Base-by-base conservation (phyloP, 2,113 vertebrate genomes). In the Salminus brasiliensis region DNA sequence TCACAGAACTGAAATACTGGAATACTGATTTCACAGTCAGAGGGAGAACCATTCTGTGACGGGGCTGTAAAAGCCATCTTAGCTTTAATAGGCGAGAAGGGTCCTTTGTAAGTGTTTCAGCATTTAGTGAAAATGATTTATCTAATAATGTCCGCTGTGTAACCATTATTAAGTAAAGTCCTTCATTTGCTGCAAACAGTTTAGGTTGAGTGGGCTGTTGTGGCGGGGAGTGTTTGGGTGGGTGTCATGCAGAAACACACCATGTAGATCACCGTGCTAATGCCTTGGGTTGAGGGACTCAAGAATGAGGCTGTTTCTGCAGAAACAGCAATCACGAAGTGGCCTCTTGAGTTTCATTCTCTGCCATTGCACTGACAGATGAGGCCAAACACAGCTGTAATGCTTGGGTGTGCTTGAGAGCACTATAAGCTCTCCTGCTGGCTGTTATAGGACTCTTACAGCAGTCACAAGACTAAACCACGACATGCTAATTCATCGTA, bases 281-380 rank as follows among this genome's bases (percentile, higher is more conserved):
- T 63, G 62, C 62, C 1, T 39, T 36, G 7, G 30, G 47, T 34
- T 63, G 30, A 63, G 62, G 12, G 62, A 23, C 10, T 12, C 47
- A 43, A 65, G 69, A 79, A 63, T 62, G 68, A 72, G 21, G 8
- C 34, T 5, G 81, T 81, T 74, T 72, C 68, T 25, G 71, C 55
- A 41, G 62, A 49, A 71, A 76, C 83, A 45, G 72, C 52, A 45
- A 75, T 55, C 70, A 78, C 78, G 55, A 69, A 53, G 76, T 79
- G 80, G 76, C 53, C 76, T 82, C 68, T 62, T 55, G 72, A 70
- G 69, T 63, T 60, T 78, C 52, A n/a, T 60, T 65, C 32, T 65
- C 23, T 21, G 52, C 30, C 18, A 32, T 74, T 68, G 41, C 15
- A n/a, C 72, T 70, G 59, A 47, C 41, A 73, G 73, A 53, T 47